Base-by-base conservation (phyloP, 2,888 invertebrate genomes). In the Drosophila peninsularis region DNA sequence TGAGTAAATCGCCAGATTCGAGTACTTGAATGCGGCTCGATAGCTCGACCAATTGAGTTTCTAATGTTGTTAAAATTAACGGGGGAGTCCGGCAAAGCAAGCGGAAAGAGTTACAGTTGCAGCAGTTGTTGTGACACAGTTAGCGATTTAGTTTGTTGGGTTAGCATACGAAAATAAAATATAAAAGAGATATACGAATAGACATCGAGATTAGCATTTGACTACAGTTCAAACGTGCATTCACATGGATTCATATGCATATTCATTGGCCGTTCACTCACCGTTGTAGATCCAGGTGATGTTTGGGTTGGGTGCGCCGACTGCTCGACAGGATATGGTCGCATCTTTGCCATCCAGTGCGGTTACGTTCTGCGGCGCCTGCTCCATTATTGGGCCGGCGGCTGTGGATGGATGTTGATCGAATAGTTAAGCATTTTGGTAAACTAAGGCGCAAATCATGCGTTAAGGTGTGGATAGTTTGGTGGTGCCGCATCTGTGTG, bases 271-370 rank as follows among this genome's bases (percentile, higher is more conserved):
- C 5, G 10, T 17, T 7, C 5, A 83, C 94, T 94, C 94, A 98
- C 98, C 97, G 93, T 97, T 97, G 91, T 96, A 97, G 89, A 95
- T 95, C 99, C 99, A 99, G 47, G 97, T 96, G 67, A 97, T 95
- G 90, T 96, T 97, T 11, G 99, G 98, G 79, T 95, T 94, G 24
- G 98, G 98, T 19, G 98, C 97, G 54, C 98, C 98, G 60, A 96
- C 94, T 32, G 97, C 98, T 81, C 96, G 94, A 92, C 99, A 99
- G 66, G 94, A 94, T 83, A 98, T 94, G 60, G 96, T 96, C 60
- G 97, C 97, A 93, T 98, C 98, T 93, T 97, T 97, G 57, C 98
- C 98, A 92, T 98, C 98, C 82, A 98, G 93, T 72, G 98, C 96
- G 13, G 98, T 98, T 73, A 96, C 93, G 93, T 98, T 98, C 91